phyloP scores from a whole-genome alignment of 2,113 vertebrate species.

The Oncorhynchus nerka region DNA sequence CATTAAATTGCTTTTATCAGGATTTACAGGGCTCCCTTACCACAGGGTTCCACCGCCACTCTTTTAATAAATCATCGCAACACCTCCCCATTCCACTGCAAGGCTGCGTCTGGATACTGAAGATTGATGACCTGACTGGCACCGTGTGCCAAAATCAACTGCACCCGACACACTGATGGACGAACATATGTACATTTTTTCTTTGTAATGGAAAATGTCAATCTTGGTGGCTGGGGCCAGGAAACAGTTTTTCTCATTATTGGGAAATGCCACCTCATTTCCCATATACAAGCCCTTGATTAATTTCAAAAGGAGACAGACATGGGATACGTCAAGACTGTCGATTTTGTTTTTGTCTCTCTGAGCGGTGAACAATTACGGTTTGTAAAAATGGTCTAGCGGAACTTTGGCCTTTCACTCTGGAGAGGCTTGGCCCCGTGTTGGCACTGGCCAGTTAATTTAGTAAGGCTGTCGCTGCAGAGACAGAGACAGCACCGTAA shows the following conservation, averaged over 20 bases:
- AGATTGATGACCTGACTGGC: slow-evolving; percentile 6
- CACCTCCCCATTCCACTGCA: not conserved
- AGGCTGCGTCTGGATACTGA: not conserved
- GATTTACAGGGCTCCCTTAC: slow-evolving; percentile 47
- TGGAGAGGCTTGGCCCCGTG: not conserved
- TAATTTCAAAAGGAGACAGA: slow-evolving; percentile 2
- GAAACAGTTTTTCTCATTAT: slow-evolving; percentile 38
- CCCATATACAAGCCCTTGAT: slow-evolving; percentile 40
- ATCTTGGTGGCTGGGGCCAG: slow-evolving; percentile 26
- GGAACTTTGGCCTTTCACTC: not conserved
- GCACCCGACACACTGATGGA: slow-evolving; percentile 35
- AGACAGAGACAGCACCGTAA: too few species aligned
- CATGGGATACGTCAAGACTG: not conserved
- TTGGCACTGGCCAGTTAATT: not conserved
- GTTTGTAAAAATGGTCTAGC: not conserved
- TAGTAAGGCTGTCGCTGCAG: not conserved
- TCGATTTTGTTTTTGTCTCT: not conserved
- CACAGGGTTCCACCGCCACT: slow-evolving; percentile 33
- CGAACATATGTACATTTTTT: slow-evolving; percentile 59
- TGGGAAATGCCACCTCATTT: slow-evolving; percentile 48
- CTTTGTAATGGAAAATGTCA: slow-evolving; percentile 63
- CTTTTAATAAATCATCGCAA: slow-evolving; percentile 58
- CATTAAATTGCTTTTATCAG: slow-evolving; percentile 63
- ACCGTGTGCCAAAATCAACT: slow-evolving; percentile 6
- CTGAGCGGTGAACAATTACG: not conserved